These are phyloP conservation scores for Perithous albicinctus DNA, from an alignment of 2,888 invertebrate genomes.

Conservation along the genomic window DNA sequence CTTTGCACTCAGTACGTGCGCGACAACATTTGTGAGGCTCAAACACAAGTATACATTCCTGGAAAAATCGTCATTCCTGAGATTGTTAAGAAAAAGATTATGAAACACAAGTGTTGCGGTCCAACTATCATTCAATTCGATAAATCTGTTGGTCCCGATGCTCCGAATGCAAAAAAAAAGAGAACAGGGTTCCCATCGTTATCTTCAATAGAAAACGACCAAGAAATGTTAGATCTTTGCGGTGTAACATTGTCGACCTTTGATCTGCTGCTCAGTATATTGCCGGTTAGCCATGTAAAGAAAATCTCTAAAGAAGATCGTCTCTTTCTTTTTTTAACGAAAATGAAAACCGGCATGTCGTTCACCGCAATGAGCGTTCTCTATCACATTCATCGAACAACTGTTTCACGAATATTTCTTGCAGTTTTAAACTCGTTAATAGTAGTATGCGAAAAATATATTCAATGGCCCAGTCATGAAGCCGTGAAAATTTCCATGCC, in stretches of 20 bases:
- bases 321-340: conserved; percentile 68
- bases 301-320: conserved; percentile 60
- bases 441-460: neutral
- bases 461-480: neutral
- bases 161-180: neutral
- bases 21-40: conserved; percentile 22
- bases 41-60: conserved; percentile 32
- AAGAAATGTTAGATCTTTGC: conserved; percentile 60
- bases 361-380: conserved; percentile 67
- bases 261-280: conserved; percentile 46
- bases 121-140: conserved; percentile 12
- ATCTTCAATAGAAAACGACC: conserved; percentile 58
- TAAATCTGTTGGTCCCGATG: conserved; percentile 24
- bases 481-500: conserved; percentile 49
- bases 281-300: neutral
- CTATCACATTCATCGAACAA: conserved; percentile 66
- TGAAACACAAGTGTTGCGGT: conserved; percentile 22
- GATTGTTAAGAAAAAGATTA: conserved; percentile 5
- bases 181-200: conserved; percentile 48
- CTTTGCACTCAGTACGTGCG: conserved; percentile 32
- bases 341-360: conserved; percentile 69
- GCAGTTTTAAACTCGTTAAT: conserved; percentile 9
- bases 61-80: neutral
- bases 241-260: conserved; percentile 59
- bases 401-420: conserved; percentile 63